phyloP scores from a whole-genome alignment of 2,888 invertebrate species.

The Drosophila mercatorum region DNA sequence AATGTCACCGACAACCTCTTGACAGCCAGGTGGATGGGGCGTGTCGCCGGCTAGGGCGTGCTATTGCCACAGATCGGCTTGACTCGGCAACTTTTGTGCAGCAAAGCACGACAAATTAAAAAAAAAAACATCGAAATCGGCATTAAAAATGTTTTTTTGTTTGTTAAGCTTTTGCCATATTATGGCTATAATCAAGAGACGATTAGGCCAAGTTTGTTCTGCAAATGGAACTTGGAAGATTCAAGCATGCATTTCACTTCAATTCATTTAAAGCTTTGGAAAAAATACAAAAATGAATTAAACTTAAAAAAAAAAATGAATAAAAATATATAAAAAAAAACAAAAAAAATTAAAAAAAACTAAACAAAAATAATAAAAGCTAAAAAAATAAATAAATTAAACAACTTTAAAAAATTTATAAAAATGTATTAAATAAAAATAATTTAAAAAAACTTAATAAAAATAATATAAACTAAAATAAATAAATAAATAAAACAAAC shows the following conservation, averaged over 20 bases:
- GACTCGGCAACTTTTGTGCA: conserved; percentile 22
- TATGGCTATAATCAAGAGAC: neutral
- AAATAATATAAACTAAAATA: too few relatives aligned
- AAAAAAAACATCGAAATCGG: neutral
- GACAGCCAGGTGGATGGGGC: conserved; percentile 29
- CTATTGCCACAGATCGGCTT: conserved; percentile 28
- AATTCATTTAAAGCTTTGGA: too few relatives aligned
- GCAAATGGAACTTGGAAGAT: neutral
- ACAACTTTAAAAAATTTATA: too few relatives aligned
- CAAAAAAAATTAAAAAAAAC: too few relatives aligned
- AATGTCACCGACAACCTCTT: conserved; percentile 61
- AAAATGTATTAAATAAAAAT: neutral
- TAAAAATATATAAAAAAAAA: neutral
- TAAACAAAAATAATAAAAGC: neutral
- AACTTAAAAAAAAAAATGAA: too few relatives aligned
- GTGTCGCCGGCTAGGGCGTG: conserved; percentile 27
- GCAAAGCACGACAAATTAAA: conserved; percentile 13
- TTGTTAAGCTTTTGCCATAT: neutral
- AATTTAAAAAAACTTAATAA: too few relatives aligned
- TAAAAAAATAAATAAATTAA: too few relatives aligned
- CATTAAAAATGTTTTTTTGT: neutral
- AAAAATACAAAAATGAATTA: too few relatives aligned
- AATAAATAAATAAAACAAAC: too few relatives aligned
- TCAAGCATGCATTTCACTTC: neutral
- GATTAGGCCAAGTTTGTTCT: neutral